A percentile compares a stretch with the other conserved stretches of the same genome.
Conservation (phyloP, 2,888 invertebrate species). For the Erebia epiphron region DNA sequence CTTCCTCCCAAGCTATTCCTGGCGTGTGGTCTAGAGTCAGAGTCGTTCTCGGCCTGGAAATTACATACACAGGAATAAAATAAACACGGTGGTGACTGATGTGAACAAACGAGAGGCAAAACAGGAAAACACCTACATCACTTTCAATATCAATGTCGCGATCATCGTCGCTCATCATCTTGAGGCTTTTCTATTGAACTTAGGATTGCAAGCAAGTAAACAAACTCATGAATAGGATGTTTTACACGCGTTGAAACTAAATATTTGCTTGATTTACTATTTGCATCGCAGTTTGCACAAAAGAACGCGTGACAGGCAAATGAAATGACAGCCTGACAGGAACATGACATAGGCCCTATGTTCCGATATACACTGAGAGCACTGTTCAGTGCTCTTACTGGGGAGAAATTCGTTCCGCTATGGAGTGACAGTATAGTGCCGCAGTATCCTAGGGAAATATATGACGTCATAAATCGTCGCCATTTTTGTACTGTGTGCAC, state of each 20-base stretch:
- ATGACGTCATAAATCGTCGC: no score
- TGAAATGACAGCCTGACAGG: conserved; percentile 45
- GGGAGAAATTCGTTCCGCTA: no score
- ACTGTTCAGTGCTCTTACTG: no score
- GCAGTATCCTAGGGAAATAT: no score
- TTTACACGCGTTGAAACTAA: conserved; percentile 28
- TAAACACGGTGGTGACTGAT: conserved; percentile 50
- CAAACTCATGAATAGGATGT: conserved; percentile 31
- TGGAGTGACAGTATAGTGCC: no score
- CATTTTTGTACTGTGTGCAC: no score
- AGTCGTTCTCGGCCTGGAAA: conserved; percentile 91
- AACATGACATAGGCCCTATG: no score
- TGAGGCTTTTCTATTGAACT: conserved; percentile 25
- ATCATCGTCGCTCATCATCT: conserved; percentile 96
- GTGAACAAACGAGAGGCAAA: conserved; percentile 37
- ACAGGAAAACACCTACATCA: conserved; percentile 88
- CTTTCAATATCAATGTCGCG: conserved; percentile 97
- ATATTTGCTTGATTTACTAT: conserved; percentile 37
- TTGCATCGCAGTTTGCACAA: conserved; percentile 41
- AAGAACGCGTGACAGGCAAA: conserved; percentile 56
- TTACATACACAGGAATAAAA: conserved; percentile 40
- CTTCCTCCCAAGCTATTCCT: conserved; percentile 86
- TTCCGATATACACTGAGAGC: no score
- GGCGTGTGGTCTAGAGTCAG: conserved; percentile 86
- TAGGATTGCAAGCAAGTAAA: conserved; percentile 30